Percentiles rank a stretch among this genome's conserved stretches.
These are phyloP conservation scores for Acridotheres tristis DNA, from an alignment of 2,797 vertebrate genomes.

Conservation along the genomic window DNA sequence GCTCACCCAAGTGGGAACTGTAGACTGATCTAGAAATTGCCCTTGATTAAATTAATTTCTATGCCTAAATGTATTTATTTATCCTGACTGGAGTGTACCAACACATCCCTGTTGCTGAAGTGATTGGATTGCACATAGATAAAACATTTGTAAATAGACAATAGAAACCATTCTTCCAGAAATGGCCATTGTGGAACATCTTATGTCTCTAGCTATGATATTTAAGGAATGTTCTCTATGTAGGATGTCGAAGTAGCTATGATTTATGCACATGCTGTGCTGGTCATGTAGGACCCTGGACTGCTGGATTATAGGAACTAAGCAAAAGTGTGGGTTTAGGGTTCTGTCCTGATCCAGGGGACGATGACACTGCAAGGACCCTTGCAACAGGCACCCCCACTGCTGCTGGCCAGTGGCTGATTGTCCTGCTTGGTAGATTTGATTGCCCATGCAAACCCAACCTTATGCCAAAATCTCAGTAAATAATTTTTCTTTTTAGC, in stretches of 20 bases:
- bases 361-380: neutral
- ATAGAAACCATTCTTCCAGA: neutral
- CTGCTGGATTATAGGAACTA: neutral
- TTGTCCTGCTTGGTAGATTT: neutral
- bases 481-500: neutral
- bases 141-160: neutral
- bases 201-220: neutral
- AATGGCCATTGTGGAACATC: neutral
- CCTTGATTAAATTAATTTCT: neutral
- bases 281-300: neutral
- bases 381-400: neutral
- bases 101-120: neutral
- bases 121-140: neutral
- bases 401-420: accelerated
- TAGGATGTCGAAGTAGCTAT: neutral
- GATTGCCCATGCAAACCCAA: neutral
- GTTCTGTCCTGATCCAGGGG: neutral
- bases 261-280: neutral
- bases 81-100: neutral
- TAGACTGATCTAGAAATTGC: neutral
- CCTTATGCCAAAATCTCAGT: neutral
- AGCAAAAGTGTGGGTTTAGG: neutral
- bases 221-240: neutral
- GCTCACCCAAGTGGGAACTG: neutral
- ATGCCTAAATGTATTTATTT: neutral